phyloP scores from a whole-genome alignment of 2,797 vertebrate species.

The Hipposideros larvatus region DNA sequence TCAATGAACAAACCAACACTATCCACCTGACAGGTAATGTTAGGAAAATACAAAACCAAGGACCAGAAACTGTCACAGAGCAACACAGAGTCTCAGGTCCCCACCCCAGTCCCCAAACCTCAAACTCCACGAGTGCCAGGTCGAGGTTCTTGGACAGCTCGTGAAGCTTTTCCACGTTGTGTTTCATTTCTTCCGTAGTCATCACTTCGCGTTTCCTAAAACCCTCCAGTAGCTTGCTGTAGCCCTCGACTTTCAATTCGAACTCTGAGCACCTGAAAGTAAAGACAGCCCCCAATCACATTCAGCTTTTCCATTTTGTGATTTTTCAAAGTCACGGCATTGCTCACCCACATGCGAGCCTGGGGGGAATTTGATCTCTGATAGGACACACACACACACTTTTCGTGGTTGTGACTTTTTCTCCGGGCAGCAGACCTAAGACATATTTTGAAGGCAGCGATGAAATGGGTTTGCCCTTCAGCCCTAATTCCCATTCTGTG shows the following conservation, averaged over 20 bases:
- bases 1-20: background rate
- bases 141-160: conserved; percentile 90
- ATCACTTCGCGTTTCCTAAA: conserved; percentile 91
- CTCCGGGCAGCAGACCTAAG: background rate
- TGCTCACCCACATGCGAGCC: background rate
- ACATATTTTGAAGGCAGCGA: background rate
- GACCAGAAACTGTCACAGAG: background rate
- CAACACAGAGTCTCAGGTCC: background rate
- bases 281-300: conserved; percentile 55
- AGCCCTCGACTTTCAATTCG: conserved; percentile 86
- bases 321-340: background rate
- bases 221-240: conserved; percentile 89
- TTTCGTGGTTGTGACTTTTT: background rate
- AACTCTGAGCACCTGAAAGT: conserved; percentile 89
- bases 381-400: background rate
- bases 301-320: background rate
- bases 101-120: conserved; percentile 88
- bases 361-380: background rate
- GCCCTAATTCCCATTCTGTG: background rate
- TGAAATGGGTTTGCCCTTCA: background rate
- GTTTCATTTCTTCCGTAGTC: conserved; percentile 91
- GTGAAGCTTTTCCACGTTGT: conserved; percentile 90
- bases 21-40: background rate
- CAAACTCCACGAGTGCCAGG: conserved; percentile 90
- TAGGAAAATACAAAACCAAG: conserved; percentile 8